phyloP scores from a whole-genome alignment of 64 coral and sea anemone species.

The Montipora efflorescens region DNA sequence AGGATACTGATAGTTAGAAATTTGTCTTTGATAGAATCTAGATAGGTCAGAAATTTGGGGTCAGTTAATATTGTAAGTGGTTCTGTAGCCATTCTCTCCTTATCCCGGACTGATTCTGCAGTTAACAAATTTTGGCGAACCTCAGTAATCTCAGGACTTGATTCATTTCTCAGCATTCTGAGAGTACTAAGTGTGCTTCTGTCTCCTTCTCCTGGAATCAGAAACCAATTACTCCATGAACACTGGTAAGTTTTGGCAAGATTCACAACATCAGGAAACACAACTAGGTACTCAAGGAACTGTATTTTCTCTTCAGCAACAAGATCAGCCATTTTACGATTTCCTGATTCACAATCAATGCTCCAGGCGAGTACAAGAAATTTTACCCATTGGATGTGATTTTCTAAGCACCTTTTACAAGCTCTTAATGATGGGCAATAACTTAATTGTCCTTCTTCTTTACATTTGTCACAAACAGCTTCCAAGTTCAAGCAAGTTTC shows the following conservation, averaged over 20 bases:
- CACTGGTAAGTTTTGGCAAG: slow-evolving; percentile 55
- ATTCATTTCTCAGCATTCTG: slow-evolving; percentile 31
- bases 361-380: slow-evolving; percentile 1
- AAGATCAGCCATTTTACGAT: slow-evolving; percentile 49
- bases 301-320: not conserved
- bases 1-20: slow-evolving; percentile 10
- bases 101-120: slow-evolving; percentile 33
- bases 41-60: slow-evolving; percentile 10
- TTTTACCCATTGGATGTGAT: slow-evolving; percentile 26
- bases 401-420: slow-evolving; percentile 49
- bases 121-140: slow-evolving; percentile 11
- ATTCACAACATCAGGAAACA: slow-evolving; percentile 56
- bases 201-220: slow-evolving; percentile 3
- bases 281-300: slow-evolving; percentile 12
- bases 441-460: slow-evolving; percentile 56
- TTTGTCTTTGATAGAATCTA: slow-evolving; percentile 41
- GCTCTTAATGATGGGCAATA: slow-evolving; percentile 49
- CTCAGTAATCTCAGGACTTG: not conserved
- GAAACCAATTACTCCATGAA: slow-evolving; percentile 50
- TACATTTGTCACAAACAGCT: slow-evolving; percentile 51
- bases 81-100: slow-evolving; percentile 57
- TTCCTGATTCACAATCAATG: slow-evolving; percentile 51
- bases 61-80: slow-evolving; percentile 24
- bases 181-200: slow-evolving; percentile 31
- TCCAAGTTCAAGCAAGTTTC: slow-evolving; percentile 52